Evolutionary conservation across 2,888 invertebrate species (phyloP), one percentile per base, ranked within the genome.

Genomic region (Scaptomyza caliginosa): DNA sequence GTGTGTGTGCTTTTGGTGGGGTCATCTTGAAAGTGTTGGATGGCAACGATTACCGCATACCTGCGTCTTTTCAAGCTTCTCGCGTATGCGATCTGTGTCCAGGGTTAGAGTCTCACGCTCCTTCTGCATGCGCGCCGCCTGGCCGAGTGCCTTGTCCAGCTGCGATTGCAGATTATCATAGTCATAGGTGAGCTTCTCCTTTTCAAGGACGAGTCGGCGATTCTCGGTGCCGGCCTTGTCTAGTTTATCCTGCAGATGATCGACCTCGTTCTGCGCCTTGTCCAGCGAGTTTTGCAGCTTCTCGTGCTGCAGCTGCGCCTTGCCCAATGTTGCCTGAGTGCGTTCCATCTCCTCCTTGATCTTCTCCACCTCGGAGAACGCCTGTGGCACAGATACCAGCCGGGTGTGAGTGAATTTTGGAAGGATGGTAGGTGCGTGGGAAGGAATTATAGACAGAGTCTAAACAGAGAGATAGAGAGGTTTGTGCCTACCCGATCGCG

Each of bases 91-190:
- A 90, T 97, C 97, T 58, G 95, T 94, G 82, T 98, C 98, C 70
- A 96, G 90, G 86, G 96, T 96, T 23, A 96, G 94, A 3, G 95
- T 94, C 91, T 98, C 98, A 51, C 96, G 93, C 91, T 98, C 98
- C 91, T 97, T 97, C 92, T 97, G 97, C 88, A 97, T 94, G 56
- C 97, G 93, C 51, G 95, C 95, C 43, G 96, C 94, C 91, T 97
- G 96, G 16, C 96, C 97, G 70, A 97, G 93, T 32, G 96, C 95
- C 92, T 97, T 97, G 92, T 97, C 97, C 90, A 98, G 93, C 91
- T 98, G 97, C 45, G 96, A 95, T 90, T 97, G 97, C 69, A 97
- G 92, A 83, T 96, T 96, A 88, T 97, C 97, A 91, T 96, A 96
- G 92, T 98, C 98, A 91, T 96, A 97, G 71, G 94, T 95, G 84